A percentile compares a stretch with the other conserved stretches of the same genome.
These are phyloP conservation scores for Zosterops hypoxanthus DNA, from an alignment of 2,113 vertebrate species.

Conservation along the genomic window DNA sequence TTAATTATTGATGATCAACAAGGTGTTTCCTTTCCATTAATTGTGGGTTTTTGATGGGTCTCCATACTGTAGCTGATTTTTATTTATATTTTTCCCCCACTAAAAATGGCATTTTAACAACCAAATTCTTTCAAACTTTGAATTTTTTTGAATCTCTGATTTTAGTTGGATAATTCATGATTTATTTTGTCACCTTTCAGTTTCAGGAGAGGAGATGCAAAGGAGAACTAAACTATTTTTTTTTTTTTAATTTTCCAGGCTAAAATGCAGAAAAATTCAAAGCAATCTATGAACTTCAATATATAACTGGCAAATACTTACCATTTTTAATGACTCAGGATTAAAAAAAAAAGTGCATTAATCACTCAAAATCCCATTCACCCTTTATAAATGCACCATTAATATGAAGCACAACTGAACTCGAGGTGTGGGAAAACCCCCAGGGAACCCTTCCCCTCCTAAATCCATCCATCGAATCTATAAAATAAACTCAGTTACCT, in stretches of 20 bases:
- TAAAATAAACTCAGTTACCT: constrained; percentile 13
- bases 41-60: not conserved
- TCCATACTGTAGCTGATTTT: not conserved
- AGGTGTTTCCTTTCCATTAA: not conserved
- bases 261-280: constrained; percentile 29
- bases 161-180: not conserved
- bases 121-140: not conserved
- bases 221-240: not conserved
- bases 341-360: constrained; percentile 32
- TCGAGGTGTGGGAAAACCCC: constrained; percentile 12
- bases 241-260: not conserved
- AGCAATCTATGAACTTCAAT: not conserved
- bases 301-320: constrained; percentile 41
- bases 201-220: not conserved
- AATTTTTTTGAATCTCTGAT: not conserved
- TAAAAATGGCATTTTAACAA: not conserved
- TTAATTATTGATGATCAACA: not conserved
- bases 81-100: not conserved
- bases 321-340: constrained; percentile 46
- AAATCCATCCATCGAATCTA: not conserved
- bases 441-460: constrained; percentile 21
- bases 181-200: not conserved
- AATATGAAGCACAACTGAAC: constrained; percentile 11
- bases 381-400: constrained; percentile 51
- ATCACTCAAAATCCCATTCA: constrained; percentile 6